These are phyloP conservation scores for Pheosia gnoma DNA, from an alignment of 2,888 invertebrate species.

Conservation along the genomic window DNA sequence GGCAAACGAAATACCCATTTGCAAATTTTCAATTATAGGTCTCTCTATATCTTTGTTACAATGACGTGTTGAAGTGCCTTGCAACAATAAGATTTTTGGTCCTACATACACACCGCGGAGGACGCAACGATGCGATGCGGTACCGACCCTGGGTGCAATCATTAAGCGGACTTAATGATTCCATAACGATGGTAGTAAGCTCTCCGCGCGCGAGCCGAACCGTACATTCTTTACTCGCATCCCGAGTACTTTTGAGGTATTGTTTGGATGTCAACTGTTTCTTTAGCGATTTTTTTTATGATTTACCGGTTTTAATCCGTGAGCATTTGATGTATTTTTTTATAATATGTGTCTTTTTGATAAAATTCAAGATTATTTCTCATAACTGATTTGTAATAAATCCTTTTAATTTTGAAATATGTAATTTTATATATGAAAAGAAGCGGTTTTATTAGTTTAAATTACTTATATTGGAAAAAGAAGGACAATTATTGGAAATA, in stretches of 20 bases:
- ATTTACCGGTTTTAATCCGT: too few species aligned
- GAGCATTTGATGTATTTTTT: too few species aligned
- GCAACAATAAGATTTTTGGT: neutral
- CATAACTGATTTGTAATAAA: too few species aligned
- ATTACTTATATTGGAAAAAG: too few species aligned
- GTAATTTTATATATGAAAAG: too few species aligned
- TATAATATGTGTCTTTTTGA: too few species aligned
- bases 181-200: slow-evolving; percentile 38
- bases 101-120: neutral
- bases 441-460: too few species aligned
- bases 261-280: neutral
- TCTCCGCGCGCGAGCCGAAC: slow-evolving; percentile 25
- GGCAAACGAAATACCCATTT: too few species aligned
- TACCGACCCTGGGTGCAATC: slow-evolving; percentile 44
- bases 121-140: neutral
- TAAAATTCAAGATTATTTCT: too few species aligned
- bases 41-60: too few species aligned
- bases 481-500: neutral
- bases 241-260: slow-evolving; percentile 26
- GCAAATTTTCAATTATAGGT: too few species aligned
- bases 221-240: slow-evolving; percentile 37
- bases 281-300: neutral
- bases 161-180: slow-evolving; percentile 67
- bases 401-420: too few species aligned
- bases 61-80: neutral